phyloP scores from a whole-genome alignment of 35 echinoderm and acorn worm genomes.

The Chiridota heheva region DNA sequence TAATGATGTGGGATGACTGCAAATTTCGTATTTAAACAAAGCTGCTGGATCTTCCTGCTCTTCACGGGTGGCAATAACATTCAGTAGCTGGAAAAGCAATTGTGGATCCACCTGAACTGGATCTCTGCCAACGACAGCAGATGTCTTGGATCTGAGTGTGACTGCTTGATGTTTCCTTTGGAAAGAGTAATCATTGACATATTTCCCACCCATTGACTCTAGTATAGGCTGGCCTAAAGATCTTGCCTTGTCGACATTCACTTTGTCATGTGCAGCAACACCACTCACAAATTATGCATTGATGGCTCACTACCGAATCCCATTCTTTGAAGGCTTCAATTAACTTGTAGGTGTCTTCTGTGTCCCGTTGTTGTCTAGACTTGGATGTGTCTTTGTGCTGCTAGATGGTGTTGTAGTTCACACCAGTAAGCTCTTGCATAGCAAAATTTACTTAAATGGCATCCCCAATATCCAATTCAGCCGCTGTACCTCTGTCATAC shows the following conservation, averaged over 20 bases:
- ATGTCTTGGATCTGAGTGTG: conserved; percentile 25
- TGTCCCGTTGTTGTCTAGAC: conserved; percentile 14
- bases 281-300: conserved; percentile 30
- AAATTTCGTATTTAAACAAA: conserved; percentile 45
- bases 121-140: conserved; percentile 9
- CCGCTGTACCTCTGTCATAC: conserved; percentile 27
- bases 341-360: neutral
- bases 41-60: conserved; percentile 32
- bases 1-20: conserved; percentile 39
- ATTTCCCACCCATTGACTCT: conserved; percentile 17
- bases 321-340: conserved; percentile 29
- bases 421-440: conserved; percentile 57
- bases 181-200: conserved; percentile 37
- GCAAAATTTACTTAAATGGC: conserved; percentile 35
- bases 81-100: conserved; percentile 45
- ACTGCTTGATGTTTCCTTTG: conserved; percentile 34
- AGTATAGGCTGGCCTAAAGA: conserved; percentile 16
- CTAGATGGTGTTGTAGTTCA: conserved; percentile 34
- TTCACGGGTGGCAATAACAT: conserved; percentile 2
- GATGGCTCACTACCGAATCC: conserved; percentile 21
- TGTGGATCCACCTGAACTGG: conserved; percentile 36
- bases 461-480: neutral
- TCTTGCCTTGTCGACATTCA: conserved; percentile 58
- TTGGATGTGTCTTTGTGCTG: conserved; percentile 23
- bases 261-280: neutral